Evolutionary conservation across 53 echinoderm and acorn worm genomes (phyloP), one percentile per base, ranked within the genome.

Genomic region (Luidia sarsii): DNA sequence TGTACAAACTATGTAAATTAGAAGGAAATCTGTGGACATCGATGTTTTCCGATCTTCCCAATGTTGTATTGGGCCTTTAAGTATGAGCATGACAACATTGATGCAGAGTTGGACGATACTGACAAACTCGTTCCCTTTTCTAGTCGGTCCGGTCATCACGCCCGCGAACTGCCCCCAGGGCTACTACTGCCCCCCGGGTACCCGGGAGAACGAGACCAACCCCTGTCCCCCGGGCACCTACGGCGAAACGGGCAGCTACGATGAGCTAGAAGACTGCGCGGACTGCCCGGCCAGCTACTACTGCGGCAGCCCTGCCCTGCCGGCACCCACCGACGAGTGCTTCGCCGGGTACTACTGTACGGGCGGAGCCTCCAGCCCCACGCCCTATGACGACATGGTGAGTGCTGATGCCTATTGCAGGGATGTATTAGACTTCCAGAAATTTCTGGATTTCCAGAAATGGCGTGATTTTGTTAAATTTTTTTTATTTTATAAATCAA

Each of bases 321-420:
- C 77, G 22, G 63, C 39, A n/a, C 99, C 99, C 7, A 94, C 94
- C 0, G 99, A 65, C 21, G 89, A 91, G 62, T 97, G 99, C 66
- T 97, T 89, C 32, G 99, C 99, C 48, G 99, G 99, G 3, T 97
- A 84, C 51, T 97, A 97, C 57, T 97, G 99, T 64, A 97, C 91
- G 11, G 89, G 85, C 1, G 91, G 94, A 2, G 91, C 99, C 2
- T 94, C 82, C 1, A 84, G 83, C 65, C 91, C 99, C 3, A 97
- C 99, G 5, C 99, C 99, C 1, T 91, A 83, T 75, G 73, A 94
- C 68, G 94, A 97, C 61, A 94, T 90, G 91, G 95, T 95, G 55
- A 66, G 92, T 14, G 31, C 7, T 7, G 25, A 28, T 71, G 50
- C 25, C 7, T 51, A 11, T 7, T 15, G 19, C 66, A 35, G 59